Evolutionary conservation across 35 echinoderm and acorn worm species (phyloP).

Genomic region (Lytechinus variegatus): DNA sequence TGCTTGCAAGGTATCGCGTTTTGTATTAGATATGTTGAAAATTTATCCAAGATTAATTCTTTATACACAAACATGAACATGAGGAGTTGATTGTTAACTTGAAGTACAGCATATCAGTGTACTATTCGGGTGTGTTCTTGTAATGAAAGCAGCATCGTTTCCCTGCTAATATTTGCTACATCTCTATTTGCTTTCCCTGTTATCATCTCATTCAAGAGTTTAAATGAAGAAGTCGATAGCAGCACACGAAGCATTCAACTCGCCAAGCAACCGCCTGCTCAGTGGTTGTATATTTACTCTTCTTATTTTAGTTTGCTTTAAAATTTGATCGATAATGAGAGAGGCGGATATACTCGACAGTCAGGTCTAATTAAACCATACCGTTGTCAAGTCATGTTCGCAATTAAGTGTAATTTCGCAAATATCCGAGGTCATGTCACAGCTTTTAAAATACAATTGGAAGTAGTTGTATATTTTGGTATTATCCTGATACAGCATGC

Average conservation of each 20-base stretch:
- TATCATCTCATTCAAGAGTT: background rate
- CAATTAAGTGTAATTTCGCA: background rate
- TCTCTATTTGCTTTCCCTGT: slow-evolving; percentile 4
- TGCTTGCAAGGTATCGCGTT: too few species aligned
- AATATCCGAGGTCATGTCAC: background rate
- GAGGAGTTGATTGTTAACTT: background rate
- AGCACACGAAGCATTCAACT: background rate
- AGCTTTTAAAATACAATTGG: background rate
- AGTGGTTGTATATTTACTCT: background rate
- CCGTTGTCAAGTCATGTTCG: background rate
- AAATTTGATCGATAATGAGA: slow-evolving; percentile 4
- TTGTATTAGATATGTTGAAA: too few species aligned
- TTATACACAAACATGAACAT: background rate
- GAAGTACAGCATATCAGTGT: background rate
- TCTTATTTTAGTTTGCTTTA: background rate
- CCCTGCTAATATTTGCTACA: background rate
- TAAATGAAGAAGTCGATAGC: background rate
- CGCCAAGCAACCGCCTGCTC: background rate
- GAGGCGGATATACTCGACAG: background rate
- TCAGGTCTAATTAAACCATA: background rate
- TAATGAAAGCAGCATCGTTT: background rate
- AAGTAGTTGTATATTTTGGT: background rate
- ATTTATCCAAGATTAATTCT: background rate
- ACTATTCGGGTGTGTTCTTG: background rate
- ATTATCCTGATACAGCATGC: background rate